Percentiles rank a stretch among this genome's conserved stretches.
Evolutionary conservation across 2,797 vertebrate species (phyloP).

Genomic region (Thamnophis elegans): DNA sequence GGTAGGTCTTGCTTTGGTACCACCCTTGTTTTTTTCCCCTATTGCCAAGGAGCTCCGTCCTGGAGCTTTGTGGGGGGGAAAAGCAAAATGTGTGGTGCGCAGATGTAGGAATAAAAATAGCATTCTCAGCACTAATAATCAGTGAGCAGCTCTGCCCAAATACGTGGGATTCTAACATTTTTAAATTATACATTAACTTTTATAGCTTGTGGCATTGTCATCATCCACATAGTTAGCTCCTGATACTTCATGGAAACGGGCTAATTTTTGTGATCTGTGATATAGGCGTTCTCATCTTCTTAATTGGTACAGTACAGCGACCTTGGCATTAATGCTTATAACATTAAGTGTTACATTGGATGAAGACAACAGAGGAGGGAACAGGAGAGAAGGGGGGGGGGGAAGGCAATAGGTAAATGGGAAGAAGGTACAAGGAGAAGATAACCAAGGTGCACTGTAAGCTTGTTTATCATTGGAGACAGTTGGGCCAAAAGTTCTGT

Average conservation of each 20-base stretch:
- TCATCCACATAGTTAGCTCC: neutral
- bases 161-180: neutral
- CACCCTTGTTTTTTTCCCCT: neutral
- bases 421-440: neutral
- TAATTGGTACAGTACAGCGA: neutral
- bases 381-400: no score
- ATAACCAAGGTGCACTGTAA: neutral
- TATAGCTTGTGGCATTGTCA: neutral
- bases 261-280: neutral
- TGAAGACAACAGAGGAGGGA: neutral
- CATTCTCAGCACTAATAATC: neutral
- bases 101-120: slow-evolving; percentile 8
- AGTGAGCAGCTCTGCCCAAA: neutral
- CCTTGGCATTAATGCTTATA: neutral
- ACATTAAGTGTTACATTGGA: neutral
- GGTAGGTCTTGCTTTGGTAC: neutral
- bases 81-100: neutral
- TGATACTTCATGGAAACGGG: neutral
- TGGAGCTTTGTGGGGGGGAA: neutral
- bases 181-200: neutral
- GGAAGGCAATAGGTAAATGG: neutral
- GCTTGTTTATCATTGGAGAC: neutral
- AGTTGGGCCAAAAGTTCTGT: neutral
- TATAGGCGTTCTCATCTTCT: neutral
- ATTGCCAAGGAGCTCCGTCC: neutral